These are phyloP conservation scores for Drosophila cognata DNA, from an alignment of 2,888 invertebrate species.

Conservation along the genomic window DNA sequence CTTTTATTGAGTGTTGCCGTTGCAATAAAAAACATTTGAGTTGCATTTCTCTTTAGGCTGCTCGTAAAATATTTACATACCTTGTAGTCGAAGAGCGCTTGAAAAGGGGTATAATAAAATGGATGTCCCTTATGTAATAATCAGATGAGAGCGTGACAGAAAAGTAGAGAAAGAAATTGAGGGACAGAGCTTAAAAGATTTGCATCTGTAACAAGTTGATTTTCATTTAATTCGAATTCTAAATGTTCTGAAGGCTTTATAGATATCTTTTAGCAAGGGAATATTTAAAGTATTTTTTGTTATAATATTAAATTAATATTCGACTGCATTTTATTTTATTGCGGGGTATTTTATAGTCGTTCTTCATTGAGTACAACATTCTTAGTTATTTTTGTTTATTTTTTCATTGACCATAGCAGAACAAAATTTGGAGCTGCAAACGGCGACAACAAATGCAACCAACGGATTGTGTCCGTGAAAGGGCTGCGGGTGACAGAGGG, in stretches of 20 bases:
- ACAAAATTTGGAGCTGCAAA: conserved; percentile 27
- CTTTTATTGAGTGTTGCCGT: conserved; percentile 81
- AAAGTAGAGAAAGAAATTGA: too few relatives aligned
- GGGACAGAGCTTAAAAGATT: background rate
- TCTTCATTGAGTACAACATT: fast-evolving
- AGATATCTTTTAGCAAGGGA: background rate
- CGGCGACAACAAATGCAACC: conserved; percentile 20
- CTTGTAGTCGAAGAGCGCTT: background rate
- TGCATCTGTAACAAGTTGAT: background rate
- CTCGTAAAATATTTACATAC: conserved; percentile 61
- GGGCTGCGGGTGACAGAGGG: background rate
- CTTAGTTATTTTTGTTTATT: conserved; percentile 4
- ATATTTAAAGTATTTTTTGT: background rate
- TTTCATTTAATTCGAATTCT: background rate
- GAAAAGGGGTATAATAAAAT: background rate
- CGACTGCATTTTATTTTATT: background rate
- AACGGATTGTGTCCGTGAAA: conserved; percentile 28
- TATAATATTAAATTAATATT: background rate
- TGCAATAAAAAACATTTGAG: conserved; percentile 73
- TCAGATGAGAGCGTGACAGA: background rate
- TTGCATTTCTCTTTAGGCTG: conserved; percentile 57
- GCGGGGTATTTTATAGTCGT: conserved; percentile 4
- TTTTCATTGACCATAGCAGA: conserved; percentile 53
- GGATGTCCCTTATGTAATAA: background rate
- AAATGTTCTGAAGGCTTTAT: background rate